phyloP scores from a whole-genome alignment of 1,140 invertebrate genomes.

The Eumaeus atala region DNA sequence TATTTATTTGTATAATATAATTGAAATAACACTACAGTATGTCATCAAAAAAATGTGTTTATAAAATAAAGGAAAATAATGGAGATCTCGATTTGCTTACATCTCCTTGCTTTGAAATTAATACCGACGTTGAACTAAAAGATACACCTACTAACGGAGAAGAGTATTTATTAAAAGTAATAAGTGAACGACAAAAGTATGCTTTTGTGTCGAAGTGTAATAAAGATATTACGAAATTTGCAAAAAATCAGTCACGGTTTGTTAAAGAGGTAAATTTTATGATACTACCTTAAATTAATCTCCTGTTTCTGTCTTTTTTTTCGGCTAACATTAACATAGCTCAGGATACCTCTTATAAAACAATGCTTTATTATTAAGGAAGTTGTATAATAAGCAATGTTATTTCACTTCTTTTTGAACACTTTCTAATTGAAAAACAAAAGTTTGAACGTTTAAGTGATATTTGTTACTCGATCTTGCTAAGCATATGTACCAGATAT shows the following conservation, averaged over 20 bases:
- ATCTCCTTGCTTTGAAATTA: slow-evolving; percentile 48
- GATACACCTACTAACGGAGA: slow-evolving; percentile 55
- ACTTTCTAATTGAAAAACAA: no score
- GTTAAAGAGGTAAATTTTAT: slow-evolving; percentile 40
- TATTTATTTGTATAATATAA: no score
- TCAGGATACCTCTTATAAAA: no score
- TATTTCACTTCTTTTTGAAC: no score
- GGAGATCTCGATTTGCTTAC: slow-evolving; percentile 32
- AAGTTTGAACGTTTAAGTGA: no score
- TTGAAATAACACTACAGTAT: no score
- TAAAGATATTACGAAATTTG: slow-evolving; percentile 43
- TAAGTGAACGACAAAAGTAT: slow-evolving; percentile 49
- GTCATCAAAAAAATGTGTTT: slow-evolving; percentile 30
- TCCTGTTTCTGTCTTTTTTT: slow-evolving; percentile 4
- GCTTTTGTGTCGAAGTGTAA: slow-evolving; percentile 41
- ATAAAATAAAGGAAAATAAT: slow-evolving; percentile 27
- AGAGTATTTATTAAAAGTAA: slow-evolving; percentile 57
- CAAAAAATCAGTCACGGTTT: slow-evolving; percentile 50
- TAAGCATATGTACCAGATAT: no score
- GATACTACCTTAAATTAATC: no score
- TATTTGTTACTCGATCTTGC: no score
- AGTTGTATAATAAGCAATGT: no score
- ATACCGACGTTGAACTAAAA: slow-evolving; percentile 41
- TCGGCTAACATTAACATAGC: no score
- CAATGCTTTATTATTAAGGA: no score